phyloP scores from a whole-genome alignment of 2,888 invertebrate genomes.

The Thumatha senex region DNA sequence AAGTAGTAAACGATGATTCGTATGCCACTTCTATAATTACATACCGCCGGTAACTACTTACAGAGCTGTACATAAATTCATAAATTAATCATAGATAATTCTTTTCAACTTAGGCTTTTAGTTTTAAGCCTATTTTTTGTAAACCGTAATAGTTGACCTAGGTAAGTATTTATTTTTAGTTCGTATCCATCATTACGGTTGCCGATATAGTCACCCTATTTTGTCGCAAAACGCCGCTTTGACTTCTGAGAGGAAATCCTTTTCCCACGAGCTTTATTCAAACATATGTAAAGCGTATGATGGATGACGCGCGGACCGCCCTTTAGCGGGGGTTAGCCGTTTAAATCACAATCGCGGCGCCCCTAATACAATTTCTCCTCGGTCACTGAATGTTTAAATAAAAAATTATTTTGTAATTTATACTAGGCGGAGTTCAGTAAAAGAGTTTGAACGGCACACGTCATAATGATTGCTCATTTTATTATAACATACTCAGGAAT shows the following conservation, averaged over 20 bases:
- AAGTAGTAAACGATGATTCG: no score
- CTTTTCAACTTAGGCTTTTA: no score
- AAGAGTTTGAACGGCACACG: conserved; percentile 77
- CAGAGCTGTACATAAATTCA: no score
- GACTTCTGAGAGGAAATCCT: conserved; percentile 83
- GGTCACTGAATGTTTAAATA: conserved; percentile 68
- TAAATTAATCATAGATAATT: no score
- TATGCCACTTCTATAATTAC: no score
- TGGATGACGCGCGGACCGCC: conserved; percentile 76
- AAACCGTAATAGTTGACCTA: no score
- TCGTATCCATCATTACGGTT: neutral
- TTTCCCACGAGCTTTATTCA: conserved; percentile 84
- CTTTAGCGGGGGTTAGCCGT: conserved; percentile 69
- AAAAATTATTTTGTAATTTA: conserved; percentile 80
- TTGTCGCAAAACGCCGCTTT: conserved; percentile 66
- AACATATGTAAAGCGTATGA: conserved; percentile 85
- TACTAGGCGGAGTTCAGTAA: conserved; percentile 54
- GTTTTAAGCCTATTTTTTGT: no score
- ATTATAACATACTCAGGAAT: conserved; percentile 62
- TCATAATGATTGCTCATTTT: conserved; percentile 73
- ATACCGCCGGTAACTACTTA: no score
- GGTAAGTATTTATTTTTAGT: neutral
- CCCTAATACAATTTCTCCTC: conserved; percentile 74
- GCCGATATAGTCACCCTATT: conserved; percentile 53
- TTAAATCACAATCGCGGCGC: conserved; percentile 78